Evolutionary conservation across 2,888 invertebrate species (phyloP), one percentile per base, ranked within the genome.

Genomic region (Caenorhabditis imperialis): DNA sequence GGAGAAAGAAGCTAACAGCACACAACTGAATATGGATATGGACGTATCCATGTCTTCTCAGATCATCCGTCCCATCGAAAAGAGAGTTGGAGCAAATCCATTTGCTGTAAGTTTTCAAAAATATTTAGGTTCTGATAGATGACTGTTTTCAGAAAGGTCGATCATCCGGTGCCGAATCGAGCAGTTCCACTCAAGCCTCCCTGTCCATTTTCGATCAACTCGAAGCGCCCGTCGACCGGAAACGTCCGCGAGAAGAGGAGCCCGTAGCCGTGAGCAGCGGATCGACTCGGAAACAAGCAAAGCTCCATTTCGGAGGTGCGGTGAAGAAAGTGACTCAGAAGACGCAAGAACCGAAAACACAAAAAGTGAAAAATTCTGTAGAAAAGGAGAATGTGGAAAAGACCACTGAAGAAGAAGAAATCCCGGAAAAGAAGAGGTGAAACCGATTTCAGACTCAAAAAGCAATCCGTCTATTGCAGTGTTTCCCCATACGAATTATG

Each of bases 401-500:
- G 18, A 20, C 12, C n/a, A 12, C 14, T 14, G 14, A 35, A 20
- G 20, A 18, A n/a, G 55, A 42, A 8, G 65, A 65, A 18, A 38
- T 35, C 25, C 54, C 51, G 2, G 25, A 14, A 8, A 70, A 70
- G 38, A 65, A 72, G 23, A 63, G 54, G 61, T 63, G 18, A 4
- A 5, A 23, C 4, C 16, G 20, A 30, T 30, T 30, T 30, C 10
- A n/a, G n/a, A n/a, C n/a, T n/a, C n/a, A n/a, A n/a, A n/a, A n/a
- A n/a, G n/a, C n/a, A n/a, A 23, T 33, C 22, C 22, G 16, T 20
- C 16, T 25, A 45, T 62, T 75, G 55, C 51, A 76, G 77, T 18
- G 44, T 55, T 16, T 74, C 63, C 38, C 65, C 76, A 10, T 81
- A 75, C 69, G 61, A 70, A 6, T 35, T 79, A 50, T 81, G 81